Percentiles rank a stretch among this genome's conserved stretches.
These are phyloP conservation scores for Camptogramma bilineatum DNA, from an alignment of 2,888 invertebrate genomes.

Conservation along the genomic window DNA sequence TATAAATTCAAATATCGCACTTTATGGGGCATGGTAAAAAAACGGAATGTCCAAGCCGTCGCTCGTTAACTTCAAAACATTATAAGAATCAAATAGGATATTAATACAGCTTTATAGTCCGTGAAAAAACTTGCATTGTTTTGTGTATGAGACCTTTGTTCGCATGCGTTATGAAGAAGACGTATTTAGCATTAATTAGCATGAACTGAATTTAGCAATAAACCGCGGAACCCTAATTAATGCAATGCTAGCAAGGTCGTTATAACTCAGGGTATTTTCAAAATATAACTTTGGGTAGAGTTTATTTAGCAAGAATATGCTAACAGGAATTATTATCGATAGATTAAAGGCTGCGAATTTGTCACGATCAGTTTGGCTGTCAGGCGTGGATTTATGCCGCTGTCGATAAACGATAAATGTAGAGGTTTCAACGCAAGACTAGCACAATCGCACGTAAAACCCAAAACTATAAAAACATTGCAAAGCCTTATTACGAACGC, in stretches of 20 bases:
- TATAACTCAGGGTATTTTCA: conserved; percentile 7
- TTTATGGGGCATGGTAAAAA: conserved; percentile 81
- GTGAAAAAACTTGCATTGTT: conserved; percentile 80
- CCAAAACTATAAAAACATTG: background rate
- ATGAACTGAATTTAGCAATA: conserved; percentile 53
- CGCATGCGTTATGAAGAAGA: conserved; percentile 59
- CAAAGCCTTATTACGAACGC: background rate
- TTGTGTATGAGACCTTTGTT: conserved; percentile 63
- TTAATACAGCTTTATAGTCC: conserved; percentile 81
- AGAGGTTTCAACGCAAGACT: conserved; percentile 43
- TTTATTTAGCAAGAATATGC: conserved; percentile 29
- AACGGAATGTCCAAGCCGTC: conserved; percentile 71
- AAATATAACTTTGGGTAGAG: conserved; percentile 8
- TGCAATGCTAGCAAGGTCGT: conserved; percentile 9
- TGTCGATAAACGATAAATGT: conserved; percentile 65
- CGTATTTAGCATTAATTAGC: conserved; percentile 61
- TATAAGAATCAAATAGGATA: conserved; percentile 82
- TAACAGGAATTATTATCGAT: conserved; percentile 65
- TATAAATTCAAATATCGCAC: conserved; percentile 74
- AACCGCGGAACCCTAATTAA: conserved; percentile 41
- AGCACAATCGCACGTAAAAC: conserved; percentile 36
- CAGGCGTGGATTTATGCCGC: conserved; percentile 73
- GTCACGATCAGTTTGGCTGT: conserved; percentile 78
- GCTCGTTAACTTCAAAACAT: conserved; percentile 82
- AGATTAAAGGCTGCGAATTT: conserved; percentile 77